Evolutionary conservation across 2,888 invertebrate species (phyloP).

Genomic region (Microdon myrmicae): DNA sequence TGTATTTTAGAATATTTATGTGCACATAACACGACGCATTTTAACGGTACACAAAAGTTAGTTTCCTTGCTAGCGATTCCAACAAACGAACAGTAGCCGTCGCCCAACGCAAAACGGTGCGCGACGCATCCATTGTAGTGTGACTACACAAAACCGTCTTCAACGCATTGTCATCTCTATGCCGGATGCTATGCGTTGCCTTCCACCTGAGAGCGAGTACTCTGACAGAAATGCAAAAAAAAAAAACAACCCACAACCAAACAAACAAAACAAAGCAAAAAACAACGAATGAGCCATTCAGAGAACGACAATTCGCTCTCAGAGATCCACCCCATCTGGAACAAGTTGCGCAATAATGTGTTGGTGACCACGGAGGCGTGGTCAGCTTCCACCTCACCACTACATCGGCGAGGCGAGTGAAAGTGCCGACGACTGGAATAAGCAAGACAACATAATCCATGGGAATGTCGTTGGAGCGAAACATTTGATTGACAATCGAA

Average conservation of each 20-base stretch:
- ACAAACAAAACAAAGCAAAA: no score
- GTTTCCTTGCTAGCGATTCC: no score
- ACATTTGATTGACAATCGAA: constrained; percentile 22
- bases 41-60: constrained; percentile 2
- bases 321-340: constrained; percentile 35
- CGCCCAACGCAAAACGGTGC: no score
- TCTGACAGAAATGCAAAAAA: constrained; percentile 32
- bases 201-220: constrained; percentile 23
- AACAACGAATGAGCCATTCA: constrained; percentile 2
- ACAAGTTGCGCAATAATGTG: constrained; percentile 3
- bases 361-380: constrained; percentile 35
- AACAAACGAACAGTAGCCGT: no score
- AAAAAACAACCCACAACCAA: no score
- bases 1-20: no score
- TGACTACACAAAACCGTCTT: background rate
- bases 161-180: constrained; percentile 23
- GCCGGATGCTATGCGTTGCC: no score
- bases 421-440: constrained; percentile 36
- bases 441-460: constrained; percentile 26
- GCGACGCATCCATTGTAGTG: no score
- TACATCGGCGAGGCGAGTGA: constrained; percentile 31
- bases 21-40: no score
- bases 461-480: constrained; percentile 1
- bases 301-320: constrained; percentile 29
- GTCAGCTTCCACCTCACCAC: constrained; percentile 40